These are phyloP conservation scores for Caenorhabditis imperialis DNA, from an alignment of 2,888 invertebrate genomes.

Conservation along the genomic window DNA sequence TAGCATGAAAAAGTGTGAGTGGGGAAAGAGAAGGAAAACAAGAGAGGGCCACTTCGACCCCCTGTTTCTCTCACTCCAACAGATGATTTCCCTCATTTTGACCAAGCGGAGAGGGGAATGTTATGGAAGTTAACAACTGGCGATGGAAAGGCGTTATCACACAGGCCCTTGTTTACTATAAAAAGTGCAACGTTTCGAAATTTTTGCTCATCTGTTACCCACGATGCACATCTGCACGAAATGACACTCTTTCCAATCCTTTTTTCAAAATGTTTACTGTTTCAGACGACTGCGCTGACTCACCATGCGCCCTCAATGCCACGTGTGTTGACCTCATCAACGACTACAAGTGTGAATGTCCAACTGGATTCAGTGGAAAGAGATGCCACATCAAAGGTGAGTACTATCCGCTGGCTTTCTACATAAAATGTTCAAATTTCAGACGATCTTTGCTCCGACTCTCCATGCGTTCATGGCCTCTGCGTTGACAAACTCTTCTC, in stretches of 20 bases:
- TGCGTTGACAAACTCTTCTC: constrained; percentile 93
- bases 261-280: constrained; percentile 5
- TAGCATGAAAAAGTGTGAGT: background rate
- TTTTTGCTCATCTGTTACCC: no score
- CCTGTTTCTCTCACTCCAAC: constrained; percentile 1
- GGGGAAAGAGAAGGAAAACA: background rate
- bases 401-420: background rate
- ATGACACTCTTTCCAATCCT: no score
- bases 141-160: no score
- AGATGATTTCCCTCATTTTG: background rate
- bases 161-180: no score
- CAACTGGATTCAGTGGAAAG: constrained; percentile 94
- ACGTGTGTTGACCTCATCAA: constrained; percentile 94
- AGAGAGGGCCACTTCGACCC: background rate
- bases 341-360: constrained; percentile 93
- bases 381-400: constrained; percentile 90
- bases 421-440: constrained; percentile 14
- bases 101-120: background rate
- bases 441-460: constrained; percentile 89
- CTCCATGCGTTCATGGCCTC: constrained; percentile 85
- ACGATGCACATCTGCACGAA: no score
- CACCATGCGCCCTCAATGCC: constrained; percentile 87
- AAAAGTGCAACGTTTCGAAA: background rate
- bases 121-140: no score
- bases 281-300: constrained; percentile 90